Conservation (phyloP, 2,888 invertebrate species). For the Lasius platythorax region DNA sequence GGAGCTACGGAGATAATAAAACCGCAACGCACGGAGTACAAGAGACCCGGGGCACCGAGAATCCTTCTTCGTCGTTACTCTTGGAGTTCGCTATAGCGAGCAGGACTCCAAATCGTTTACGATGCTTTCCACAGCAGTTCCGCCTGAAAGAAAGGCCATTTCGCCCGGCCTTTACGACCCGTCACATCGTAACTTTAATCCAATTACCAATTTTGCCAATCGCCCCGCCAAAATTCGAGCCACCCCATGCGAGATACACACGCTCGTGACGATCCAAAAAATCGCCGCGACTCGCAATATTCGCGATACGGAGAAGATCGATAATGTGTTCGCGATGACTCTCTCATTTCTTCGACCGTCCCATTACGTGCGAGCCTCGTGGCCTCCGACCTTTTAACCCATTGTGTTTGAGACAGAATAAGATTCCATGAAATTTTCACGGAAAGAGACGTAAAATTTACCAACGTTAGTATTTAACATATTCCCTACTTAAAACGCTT, state of each 20-base stretch:
- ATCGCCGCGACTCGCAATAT: not conserved
- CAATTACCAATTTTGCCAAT: constrained; percentile 45
- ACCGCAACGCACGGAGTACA: not conserved
- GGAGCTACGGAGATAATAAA: constrained; percentile 37
- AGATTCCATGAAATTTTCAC: not conserved
- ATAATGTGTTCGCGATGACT: constrained; percentile 18
- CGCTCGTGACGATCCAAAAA: constrained; percentile 28
- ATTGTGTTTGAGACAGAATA: not conserved
- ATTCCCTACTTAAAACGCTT: not conserved
- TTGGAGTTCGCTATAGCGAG: not conserved
- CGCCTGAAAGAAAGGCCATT: constrained; percentile 5
- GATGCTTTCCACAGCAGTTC: not conserved
- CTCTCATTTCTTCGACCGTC: constrained; percentile 14
- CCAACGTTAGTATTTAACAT: not conserved
- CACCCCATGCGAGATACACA: not conserved
- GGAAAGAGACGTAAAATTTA: not conserved
- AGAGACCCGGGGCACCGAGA: not conserved
- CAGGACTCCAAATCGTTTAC: constrained; percentile 28
- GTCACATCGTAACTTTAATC: constrained; percentile 42
- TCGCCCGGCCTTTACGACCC: not conserved
- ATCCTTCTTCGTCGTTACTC: constrained; percentile 2
- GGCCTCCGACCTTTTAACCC: constrained; percentile 11
- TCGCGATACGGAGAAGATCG: constrained; percentile 6
- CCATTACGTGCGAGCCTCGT: not conserved
- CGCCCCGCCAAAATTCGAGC: constrained; percentile 18